These are phyloP conservation scores for Celastrina argiolus DNA, from an alignment of 2,888 invertebrate species.

Conservation along the genomic window DNA sequence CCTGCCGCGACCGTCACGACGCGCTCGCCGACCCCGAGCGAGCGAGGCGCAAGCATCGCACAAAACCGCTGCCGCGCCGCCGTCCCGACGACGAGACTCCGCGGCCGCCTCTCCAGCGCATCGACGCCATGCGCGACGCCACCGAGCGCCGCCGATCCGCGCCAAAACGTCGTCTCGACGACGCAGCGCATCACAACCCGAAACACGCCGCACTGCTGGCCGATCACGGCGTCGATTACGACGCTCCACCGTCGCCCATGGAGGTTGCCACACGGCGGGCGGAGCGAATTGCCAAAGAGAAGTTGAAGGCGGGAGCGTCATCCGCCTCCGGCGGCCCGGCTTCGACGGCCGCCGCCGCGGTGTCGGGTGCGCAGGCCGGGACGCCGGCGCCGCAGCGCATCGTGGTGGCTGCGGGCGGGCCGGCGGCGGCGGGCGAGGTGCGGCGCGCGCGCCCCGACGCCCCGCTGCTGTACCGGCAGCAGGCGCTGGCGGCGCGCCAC, in stretches of 20 bases:
- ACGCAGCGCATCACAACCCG: conserved; percentile 85
- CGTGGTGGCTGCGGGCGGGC: conserved; percentile 56
- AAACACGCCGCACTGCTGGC: conserved; percentile 90
- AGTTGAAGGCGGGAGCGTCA: conserved; percentile 74
- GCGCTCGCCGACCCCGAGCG: conserved; percentile 91
- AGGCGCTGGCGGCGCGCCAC: conserved; percentile 65
- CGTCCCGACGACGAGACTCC: conserved; percentile 79
- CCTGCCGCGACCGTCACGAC: conserved; percentile 94
- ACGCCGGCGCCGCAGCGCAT: conserved; percentile 42
- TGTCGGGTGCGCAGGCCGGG: conserved; percentile 40
- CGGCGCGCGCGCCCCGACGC: conserved; percentile 73
- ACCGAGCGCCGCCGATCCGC: conserved; percentile 85
- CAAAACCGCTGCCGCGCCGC: conserved; percentile 82
- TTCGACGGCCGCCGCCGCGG: conserved; percentile 67
- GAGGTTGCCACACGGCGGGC: conserved; percentile 89
- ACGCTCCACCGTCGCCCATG: conserved; percentile 88
- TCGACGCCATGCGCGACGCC: conserved; percentile 86
- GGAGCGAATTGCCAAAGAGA: conserved; percentile 91
- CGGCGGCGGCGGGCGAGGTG: conserved; percentile 71
- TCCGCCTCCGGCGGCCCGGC: conserved; percentile 42
- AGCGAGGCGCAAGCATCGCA: conserved; percentile 93
- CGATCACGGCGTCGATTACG: conserved; percentile 91
- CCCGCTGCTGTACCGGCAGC: conserved; percentile 82
- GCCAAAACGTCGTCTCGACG: conserved; percentile 85
- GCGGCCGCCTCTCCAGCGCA: conserved; percentile 72